A percentile compares a stretch with the other conserved stretches of the same genome.
Evolutionary conservation across 2,797 vertebrate species (phyloP).

Genomic region (Coracias cyanogaster): DNA sequence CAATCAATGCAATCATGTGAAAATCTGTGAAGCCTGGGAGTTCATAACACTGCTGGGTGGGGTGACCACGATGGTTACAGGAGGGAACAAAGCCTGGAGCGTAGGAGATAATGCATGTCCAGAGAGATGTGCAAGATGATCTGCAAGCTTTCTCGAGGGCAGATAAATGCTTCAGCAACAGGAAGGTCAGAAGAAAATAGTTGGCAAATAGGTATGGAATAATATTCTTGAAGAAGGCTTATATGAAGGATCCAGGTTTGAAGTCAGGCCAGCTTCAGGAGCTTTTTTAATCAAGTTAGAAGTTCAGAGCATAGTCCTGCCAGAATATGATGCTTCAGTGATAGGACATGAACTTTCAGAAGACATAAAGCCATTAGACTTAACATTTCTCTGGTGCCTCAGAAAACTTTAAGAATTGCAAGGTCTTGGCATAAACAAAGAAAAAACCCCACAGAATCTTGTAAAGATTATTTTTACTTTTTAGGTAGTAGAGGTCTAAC

Average conservation of each 20-base stretch:
- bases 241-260: background rate
- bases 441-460: background rate
- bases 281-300: background rate
- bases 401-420: background rate
- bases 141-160: background rate
- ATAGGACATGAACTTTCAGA: background rate
- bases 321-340: background rate
- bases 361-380: background rate
- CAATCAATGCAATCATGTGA: no score
- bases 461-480: background rate
- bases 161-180: conserved; percentile 8
- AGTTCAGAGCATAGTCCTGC: background rate
- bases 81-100: background rate
- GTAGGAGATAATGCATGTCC: background rate
- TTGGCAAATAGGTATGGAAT: conserved; percentile 20
- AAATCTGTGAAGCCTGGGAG: background rate
- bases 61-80: background rate
- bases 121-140: conserved; percentile 6
- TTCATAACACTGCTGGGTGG: conserved; percentile 20
- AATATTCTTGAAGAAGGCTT: background rate
- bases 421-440: background rate
- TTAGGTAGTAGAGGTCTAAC: background rate
- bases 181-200: conserved; percentile 44
- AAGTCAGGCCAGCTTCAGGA: background rate
- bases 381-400: background rate